Evolutionary conservation across 2,888 invertebrate species (phyloP), one percentile per base, ranked within the genome.

Genomic region (Andrena marginata): DNA sequence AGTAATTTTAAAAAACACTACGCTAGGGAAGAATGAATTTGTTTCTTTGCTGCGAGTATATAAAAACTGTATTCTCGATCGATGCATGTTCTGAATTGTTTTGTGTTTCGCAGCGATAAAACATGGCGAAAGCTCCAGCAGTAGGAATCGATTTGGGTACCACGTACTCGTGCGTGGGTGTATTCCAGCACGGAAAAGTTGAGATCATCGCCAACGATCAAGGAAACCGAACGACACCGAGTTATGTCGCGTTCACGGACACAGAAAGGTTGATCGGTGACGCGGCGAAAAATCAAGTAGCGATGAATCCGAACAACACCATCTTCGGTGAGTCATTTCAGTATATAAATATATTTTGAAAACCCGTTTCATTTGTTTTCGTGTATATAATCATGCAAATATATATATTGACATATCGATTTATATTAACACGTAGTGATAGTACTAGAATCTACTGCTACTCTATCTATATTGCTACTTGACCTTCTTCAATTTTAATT

Each of bases 171-270:
- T 97, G 97, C 92, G 97, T 97, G 64, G 97, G 97, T 89, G 97
- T 97, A n/a, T 97, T 97, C 96, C 97, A 97, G 92, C 96, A 97
- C 92, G 97, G 96, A 79, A 96, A 97, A 93, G 97, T 97, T 82
- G 97, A 97, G 93, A 97, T 97, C 92, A 97, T 98, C 92, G 97
- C 98, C 77, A 98, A 98, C 93, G 97, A 98, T 93, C 97, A 98
- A 94, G 98, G 98, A 84, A 98, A 98, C 94, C 95, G 98, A 70
- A 98, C 97, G 10, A 98, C 98, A 68, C 98, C 98, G 64, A 97
- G 97, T 85, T 98, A 97, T 94, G 98, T 98, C 68, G 97, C 97
- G 5, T 98, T 98, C 93, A 97, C 97, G 31, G 97, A 98, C 88
- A 96, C 96, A 3, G 98, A 98, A 94, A 95, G 98, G 67, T 95